Conservation (phyloP, 1,140 invertebrate species). For the Contarinia nasturtii region DNA sequence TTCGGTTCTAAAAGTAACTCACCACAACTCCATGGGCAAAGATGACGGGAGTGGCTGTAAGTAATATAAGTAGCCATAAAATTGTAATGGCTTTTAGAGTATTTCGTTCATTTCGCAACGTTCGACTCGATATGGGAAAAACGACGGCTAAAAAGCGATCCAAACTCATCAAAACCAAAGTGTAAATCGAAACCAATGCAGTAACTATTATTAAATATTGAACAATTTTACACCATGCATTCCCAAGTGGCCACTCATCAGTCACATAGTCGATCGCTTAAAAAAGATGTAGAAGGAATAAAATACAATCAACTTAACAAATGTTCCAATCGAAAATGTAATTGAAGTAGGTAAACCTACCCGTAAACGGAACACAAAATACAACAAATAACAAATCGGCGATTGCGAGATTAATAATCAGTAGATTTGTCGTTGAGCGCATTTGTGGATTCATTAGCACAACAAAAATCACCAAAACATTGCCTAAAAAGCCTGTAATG, state of each 20-base stretch:
- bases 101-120: conserved; percentile 67
- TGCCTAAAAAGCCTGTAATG: conserved; percentile 72
- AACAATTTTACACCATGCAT: conserved; percentile 73
- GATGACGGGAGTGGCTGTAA: conserved; percentile 51
- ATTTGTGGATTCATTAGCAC: conserved; percentile 72
- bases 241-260: conserved; percentile 75
- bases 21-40: conserved; percentile 49
- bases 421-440: conserved; percentile 80
- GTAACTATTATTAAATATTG: conserved; percentile 64
- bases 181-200: conserved; percentile 85
- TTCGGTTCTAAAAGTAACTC: conserved; percentile 9
- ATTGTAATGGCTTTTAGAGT: conserved; percentile 53
- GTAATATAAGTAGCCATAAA: conserved; percentile 63
- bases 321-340: neutral
- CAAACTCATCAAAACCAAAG: conserved; percentile 87
- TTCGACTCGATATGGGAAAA: conserved; percentile 68
- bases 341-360: no score
- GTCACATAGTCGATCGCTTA: conserved; percentile 65
- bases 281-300: no score
- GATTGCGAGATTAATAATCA: conserved; percentile 72
- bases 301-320: neutral
- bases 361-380: conserved; percentile 89
- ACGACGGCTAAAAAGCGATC: conserved; percentile 90
- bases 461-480: conserved; percentile 66
- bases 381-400: conserved; percentile 87